These are phyloP conservation scores for Myotis findleyi DNA, from an alignment of 2,797 vertebrate species.

Conservation along the genomic window DNA sequence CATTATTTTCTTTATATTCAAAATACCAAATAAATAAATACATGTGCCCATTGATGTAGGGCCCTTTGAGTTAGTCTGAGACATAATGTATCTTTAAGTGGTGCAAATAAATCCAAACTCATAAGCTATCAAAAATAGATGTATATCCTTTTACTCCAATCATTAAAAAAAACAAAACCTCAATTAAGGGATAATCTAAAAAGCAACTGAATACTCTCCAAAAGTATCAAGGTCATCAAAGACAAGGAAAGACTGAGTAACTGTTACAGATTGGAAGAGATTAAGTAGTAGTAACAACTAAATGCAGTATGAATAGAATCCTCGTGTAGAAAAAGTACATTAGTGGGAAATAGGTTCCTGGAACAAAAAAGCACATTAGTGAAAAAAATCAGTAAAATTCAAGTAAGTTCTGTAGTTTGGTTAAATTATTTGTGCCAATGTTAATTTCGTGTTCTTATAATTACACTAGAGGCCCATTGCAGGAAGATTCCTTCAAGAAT, in stretches of 20 bases:
- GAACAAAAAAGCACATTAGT: not conserved
- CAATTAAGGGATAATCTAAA: conserved; percentile 41
- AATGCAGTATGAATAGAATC: conserved; percentile 21
- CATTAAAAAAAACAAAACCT: not conserved
- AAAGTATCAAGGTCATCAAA: conserved; percentile 19
- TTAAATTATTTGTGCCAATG: not conserved
- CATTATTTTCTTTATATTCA: conserved; percentile 15
- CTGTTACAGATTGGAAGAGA: not conserved
- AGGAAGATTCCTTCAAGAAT: too few relatives aligned
- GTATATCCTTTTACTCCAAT: not conserved
- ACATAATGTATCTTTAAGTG: not conserved
- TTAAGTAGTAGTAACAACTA: conserved; percentile 42
- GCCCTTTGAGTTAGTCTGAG: conserved; percentile 10
- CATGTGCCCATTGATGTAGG: not conserved
- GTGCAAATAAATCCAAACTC: not conserved
- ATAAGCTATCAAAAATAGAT: not conserved
- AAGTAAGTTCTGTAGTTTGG: not conserved
- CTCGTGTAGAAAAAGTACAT: not conserved
- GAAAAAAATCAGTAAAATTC: conserved; percentile 7
- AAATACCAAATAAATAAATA: conserved; percentile 41
- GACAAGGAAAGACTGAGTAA: conserved; percentile 20
- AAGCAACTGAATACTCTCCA: conserved; percentile 35
- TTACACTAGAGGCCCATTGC: not conserved
- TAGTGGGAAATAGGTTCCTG: not conserved
- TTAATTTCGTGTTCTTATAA: conserved; percentile 11